These are phyloP conservation scores for Indicator maculatus DNA, from an alignment of 2,113 vertebrate genomes.

Conservation along the genomic window DNA sequence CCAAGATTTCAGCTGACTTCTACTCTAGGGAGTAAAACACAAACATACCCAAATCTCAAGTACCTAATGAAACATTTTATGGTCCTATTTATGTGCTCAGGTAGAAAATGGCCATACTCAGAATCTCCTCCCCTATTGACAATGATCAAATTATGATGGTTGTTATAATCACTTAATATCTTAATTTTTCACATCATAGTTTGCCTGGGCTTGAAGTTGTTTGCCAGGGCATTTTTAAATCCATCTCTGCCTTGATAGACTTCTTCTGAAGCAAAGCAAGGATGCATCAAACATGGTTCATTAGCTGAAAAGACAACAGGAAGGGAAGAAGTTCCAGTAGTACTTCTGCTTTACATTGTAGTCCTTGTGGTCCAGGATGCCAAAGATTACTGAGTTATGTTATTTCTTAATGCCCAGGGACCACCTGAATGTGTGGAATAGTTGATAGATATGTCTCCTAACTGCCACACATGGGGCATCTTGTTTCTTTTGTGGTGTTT, in stretches of 20 bases:
- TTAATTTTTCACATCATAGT: not conserved
- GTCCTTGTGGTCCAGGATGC: not conserved
- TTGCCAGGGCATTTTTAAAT: not conserved
- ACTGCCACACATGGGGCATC: not conserved
- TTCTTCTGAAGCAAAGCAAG: not conserved
- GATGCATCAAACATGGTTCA: accelerated
- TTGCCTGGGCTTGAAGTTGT: not conserved
- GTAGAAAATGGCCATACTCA: not conserved
- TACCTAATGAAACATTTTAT: not conserved
- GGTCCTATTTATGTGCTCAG: not conserved
- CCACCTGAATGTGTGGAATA: not conserved
- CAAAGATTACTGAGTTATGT: not conserved
- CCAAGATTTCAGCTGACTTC: not conserved
- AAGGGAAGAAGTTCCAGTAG: not conserved
- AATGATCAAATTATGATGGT: not conserved
- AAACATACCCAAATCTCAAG: not conserved
- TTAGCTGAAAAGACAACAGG: not conserved
- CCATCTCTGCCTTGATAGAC: not conserved
- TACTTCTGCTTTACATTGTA: not conserved
- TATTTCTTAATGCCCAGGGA: not conserved
- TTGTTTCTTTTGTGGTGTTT: not conserved
- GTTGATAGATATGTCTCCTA: not conserved
- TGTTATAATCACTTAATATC: not conserved
- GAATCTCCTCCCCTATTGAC: not conserved
- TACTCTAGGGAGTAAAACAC: not conserved